Conservation (phyloP, 2,113 vertebrate species). For the Rhadina sibilatrix region DNA sequence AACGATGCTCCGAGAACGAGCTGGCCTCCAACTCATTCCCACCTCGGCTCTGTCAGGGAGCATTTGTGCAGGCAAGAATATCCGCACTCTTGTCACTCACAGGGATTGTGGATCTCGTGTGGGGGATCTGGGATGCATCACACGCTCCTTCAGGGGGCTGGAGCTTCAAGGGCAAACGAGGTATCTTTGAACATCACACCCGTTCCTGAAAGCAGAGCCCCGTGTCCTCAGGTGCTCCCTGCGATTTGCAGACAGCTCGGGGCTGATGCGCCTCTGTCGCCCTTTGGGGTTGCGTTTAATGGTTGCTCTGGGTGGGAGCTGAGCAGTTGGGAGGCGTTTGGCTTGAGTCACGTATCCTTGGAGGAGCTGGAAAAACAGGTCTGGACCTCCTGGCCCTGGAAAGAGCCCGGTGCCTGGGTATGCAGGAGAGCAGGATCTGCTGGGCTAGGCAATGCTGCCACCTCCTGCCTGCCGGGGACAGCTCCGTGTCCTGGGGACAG, state of each 20-base stretch:
- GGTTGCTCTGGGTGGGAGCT: neutral
- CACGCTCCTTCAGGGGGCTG: conserved; percentile 8
- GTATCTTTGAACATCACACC: conserved; percentile 5
- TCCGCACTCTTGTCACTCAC: conserved; percentile 25
- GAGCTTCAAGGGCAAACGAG: conserved; percentile 28
- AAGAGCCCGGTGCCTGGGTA: neutral
- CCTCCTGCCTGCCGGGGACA: conserved; percentile 40
- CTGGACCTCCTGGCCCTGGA: neutral
- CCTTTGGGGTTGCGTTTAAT: neutral
- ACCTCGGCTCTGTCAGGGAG: conserved; percentile 19
- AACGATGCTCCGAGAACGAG: neutral
- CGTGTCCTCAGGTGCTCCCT: conserved; percentile 31
- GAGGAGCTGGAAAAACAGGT: conserved; percentile 63
- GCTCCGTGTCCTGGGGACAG: neutral
- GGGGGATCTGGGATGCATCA: conserved; percentile 37
- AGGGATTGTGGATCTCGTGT: neutral
- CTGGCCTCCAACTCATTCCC: conserved; percentile 29
- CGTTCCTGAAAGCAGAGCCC: neutral
- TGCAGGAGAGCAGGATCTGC: neutral
- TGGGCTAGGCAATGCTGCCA: conserved; percentile 66
- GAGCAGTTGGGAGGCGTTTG: neutral
- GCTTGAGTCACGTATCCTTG: conserved; percentile 20
- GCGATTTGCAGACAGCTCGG: neutral
- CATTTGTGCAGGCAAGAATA: conserved; percentile 34
- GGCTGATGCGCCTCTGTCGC: neutral